Evolutionary conservation across 2,113 vertebrate genomes (phyloP).

Genomic region (Garra rufa): DNA sequence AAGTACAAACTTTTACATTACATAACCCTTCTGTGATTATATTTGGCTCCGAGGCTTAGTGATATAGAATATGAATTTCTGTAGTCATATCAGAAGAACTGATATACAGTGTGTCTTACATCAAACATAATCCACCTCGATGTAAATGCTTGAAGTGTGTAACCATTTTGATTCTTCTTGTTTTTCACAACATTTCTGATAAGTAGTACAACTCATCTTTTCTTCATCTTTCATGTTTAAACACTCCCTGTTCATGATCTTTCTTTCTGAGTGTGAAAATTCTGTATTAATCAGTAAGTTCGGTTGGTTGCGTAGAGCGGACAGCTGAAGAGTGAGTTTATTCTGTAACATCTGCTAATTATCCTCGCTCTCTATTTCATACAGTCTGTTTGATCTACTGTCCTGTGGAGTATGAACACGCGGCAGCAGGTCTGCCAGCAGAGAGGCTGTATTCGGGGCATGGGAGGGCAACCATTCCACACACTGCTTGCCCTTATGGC

Average conservation of each 20-base stretch:
- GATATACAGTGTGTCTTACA: neutral
- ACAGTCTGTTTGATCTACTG: slow-evolving; percentile 78
- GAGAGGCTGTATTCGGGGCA: slow-evolving; percentile 48
- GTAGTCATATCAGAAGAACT: neutral
- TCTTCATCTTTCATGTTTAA: neutral
- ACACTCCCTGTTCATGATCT: neutral
- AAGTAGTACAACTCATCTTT: neutral
- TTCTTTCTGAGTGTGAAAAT: neutral
- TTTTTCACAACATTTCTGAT: neutral
- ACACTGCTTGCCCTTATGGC: neutral
- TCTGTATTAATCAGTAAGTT: slow-evolving; percentile 15
- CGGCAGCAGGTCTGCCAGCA: slow-evolving; percentile 10
- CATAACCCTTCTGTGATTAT: slow-evolving; percentile 5
- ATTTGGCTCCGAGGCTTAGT: neutral
- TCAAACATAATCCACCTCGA: neutral
- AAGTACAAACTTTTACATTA: slow-evolving; percentile 6
- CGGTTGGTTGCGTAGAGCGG: slow-evolving; percentile 2
- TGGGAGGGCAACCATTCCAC: slow-evolving; percentile 8
- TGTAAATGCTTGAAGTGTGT: slow-evolving; percentile 4
- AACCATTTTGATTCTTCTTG: neutral
- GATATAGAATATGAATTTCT: slow-evolving; percentile 16
- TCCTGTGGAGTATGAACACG: slow-evolving; percentile 68
- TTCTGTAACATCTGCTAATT: slow-evolving; percentile 81
- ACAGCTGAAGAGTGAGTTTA: slow-evolving; percentile 52
- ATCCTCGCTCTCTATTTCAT: slow-evolving; percentile 78